These are phyloP conservation scores for Neodiprion fabricii DNA, from an alignment of 1,140 invertebrate species.

Conservation along the genomic window DNA sequence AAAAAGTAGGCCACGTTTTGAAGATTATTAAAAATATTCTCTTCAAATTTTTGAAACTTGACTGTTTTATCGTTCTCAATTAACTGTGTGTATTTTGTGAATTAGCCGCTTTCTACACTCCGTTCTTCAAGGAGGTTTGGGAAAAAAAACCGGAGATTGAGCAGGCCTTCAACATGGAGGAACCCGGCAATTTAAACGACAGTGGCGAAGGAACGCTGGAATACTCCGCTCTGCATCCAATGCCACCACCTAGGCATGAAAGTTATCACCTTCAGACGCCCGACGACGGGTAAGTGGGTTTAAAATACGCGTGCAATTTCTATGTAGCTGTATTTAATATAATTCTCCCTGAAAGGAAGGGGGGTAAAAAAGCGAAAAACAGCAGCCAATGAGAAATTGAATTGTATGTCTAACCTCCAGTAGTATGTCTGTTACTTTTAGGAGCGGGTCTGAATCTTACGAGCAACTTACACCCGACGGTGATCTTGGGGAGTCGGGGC, in stretches of 20 bases:
- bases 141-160: conserved; percentile 95
- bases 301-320: conserved; percentile 24
- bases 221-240: conserved; percentile 68
- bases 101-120: conserved; percentile 90
- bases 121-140: conserved; percentile 96
- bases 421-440: conserved; percentile 65
- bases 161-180: conserved; percentile 90
- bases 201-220: conserved; percentile 76
- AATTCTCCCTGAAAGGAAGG: neutral
- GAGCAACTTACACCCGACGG: conserved; percentile 75
- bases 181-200: conserved; percentile 69
- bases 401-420: conserved; percentile 57
- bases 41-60: conserved; percentile 34
- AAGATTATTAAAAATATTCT: conserved; percentile 2
- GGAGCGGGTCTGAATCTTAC: conserved; percentile 83
- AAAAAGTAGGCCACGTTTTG: conserved; percentile 71
- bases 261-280: conserved; percentile 71
- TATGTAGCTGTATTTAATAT: neutral
- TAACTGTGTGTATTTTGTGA: conserved; percentile 38
- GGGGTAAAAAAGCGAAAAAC: no score
- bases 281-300: conserved; percentile 67
- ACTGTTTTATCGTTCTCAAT: conserved; percentile 20
- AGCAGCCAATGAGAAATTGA: conserved; percentile 1
- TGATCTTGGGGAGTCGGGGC: conserved; percentile 57
- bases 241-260: conserved; percentile 74